phyloP scores from a whole-genome alignment of 2,113 vertebrate genomes.

The Eudorcas thomsonii region DNA sequence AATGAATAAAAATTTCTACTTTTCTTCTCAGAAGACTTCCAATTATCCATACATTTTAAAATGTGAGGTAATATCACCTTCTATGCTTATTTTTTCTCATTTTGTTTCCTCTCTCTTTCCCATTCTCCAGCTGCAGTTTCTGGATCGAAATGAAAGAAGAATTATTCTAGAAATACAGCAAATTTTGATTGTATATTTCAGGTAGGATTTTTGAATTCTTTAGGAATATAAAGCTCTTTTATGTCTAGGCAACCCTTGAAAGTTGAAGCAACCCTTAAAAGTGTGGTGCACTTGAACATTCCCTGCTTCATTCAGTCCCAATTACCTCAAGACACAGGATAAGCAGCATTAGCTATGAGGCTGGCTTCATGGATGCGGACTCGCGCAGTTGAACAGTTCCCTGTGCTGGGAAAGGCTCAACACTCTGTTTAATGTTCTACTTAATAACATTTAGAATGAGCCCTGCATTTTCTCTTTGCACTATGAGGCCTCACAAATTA shows the following conservation, averaged over 20 bases:
- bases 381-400: too few relatives aligned
- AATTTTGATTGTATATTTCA: background rate
- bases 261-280: background rate
- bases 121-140: background rate
- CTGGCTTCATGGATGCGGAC: background rate
- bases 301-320: background rate
- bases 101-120: background rate
- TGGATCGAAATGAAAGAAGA: background rate
- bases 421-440: background rate
- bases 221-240: background rate
- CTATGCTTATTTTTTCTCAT: background rate
- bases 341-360: background rate
- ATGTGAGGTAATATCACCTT: rapidly evolving
- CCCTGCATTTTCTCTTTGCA: background rate
- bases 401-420: background rate
- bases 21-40: background rate
- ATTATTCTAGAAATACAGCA: background rate
- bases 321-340: background rate
- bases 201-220: background rate
- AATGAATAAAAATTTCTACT: background rate
- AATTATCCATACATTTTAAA: background rate
- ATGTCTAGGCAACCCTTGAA: background rate
- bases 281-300: background rate
- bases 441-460: background rate
- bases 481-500: background rate